Evolutionary conservation across 2,888 invertebrate genomes (phyloP).

Genomic region (Empis livida): DNA sequence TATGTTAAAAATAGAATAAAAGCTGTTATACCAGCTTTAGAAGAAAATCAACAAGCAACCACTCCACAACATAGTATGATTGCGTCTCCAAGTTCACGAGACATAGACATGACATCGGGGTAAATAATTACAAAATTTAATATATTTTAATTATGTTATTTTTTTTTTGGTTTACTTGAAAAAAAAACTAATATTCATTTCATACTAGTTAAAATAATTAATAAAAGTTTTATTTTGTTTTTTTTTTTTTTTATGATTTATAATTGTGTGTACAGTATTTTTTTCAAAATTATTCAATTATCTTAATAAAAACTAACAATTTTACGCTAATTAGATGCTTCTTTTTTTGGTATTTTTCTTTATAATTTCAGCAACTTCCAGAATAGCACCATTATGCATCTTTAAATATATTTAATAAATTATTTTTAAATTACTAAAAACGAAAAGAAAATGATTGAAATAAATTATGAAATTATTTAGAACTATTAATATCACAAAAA

Average conservation of each 20-base stretch:
- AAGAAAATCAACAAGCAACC: conserved; percentile 39
- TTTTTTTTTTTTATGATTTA: conserved; percentile 6
- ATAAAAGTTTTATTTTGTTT: not conserved
- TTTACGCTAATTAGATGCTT: conserved; percentile 6
- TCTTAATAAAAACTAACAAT: not conserved
- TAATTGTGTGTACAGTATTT: conserved; percentile 7
- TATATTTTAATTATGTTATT: conserved; percentile 9
- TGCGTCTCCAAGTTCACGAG: conserved; percentile 46
- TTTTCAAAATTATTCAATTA: conserved; percentile 8
- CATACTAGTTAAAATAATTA: not conserved
- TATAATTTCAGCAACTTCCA: conserved; percentile 31
- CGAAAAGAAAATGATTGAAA: too few species aligned
- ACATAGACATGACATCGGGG: conserved; percentile 54
- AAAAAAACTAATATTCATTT: not conserved
- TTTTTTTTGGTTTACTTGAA: conserved; percentile 2
- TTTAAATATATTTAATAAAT: conserved; percentile 20
- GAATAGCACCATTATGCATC: conserved; percentile 38
- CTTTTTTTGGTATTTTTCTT: conserved; percentile 12
- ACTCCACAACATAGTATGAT: conserved; percentile 56
- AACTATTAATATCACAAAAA: too few species aligned
- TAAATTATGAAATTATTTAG: not conserved
- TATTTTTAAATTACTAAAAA: not conserved
- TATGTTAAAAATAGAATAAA: conserved; percentile 77
- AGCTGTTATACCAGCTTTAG: conserved; percentile 64
- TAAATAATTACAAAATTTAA: conserved; percentile 30